These are phyloP conservation scores for Rhingia rostrata DNA, from an alignment of 2,888 invertebrate species.

Conservation along the genomic window DNA sequence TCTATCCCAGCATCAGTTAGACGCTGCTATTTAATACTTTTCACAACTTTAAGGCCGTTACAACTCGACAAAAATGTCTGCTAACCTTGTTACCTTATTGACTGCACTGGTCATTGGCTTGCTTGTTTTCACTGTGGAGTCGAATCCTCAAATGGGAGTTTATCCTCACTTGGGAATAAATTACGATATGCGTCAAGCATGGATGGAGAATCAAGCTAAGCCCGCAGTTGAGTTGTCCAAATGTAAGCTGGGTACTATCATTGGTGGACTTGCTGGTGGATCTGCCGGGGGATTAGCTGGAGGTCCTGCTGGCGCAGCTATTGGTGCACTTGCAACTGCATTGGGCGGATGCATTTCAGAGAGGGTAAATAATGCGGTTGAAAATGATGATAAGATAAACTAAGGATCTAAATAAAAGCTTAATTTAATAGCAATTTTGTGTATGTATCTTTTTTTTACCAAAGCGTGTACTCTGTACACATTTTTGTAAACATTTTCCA, in stretches of 20 bases:
- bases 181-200: background rate
- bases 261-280: background rate
- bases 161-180: conserved; percentile 10
- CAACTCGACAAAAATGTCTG: background rate
- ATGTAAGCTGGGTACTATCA: background rate
- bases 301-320: background rate
- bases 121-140: background rate
- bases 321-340: background rate
- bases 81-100: background rate
- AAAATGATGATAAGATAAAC: background rate
- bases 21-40: background rate
- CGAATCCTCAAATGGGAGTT: background rate
- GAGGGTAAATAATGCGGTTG: background rate
- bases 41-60: background rate
- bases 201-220: background rate
- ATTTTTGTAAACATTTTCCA: no score
- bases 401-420: no score
- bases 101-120: background rate
- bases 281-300: background rate
- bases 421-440: no score
- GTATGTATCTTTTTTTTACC: no score
- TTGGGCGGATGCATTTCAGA: background rate
- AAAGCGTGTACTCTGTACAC: no score
- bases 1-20: background rate
- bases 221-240: background rate